Base-by-base conservation (phyloP, 1,140 invertebrate genomes). In the Conopomorpha cramerella region DNA sequence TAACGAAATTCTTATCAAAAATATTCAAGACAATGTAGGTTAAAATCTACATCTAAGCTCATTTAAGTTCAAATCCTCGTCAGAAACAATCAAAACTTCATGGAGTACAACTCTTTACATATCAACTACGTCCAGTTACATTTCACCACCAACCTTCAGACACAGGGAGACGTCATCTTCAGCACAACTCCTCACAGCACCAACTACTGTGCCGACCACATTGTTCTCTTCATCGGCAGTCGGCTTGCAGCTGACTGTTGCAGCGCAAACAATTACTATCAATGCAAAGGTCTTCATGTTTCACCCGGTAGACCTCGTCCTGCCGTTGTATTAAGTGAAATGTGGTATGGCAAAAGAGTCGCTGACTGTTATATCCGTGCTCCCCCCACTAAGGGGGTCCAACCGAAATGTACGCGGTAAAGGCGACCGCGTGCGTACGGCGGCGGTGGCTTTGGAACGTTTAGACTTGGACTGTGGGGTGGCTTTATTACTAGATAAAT, bases 101-200 rank as follows among this genome's bases (percentile, higher is more conserved):
- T n/a, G n/a, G n/a, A n/a, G n/a, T n/a, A n/a, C n/a, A n/a, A n/a
- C n/a, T n/a, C n/a, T n/a, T n/a, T n/a, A n/a, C n/a, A n/a, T n/a
- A n/a, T n/a, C n/a, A n/a, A n/a, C n/a, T n/a, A n/a, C n/a, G n/a
- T n/a, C n/a, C 19, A n/a, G 10, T 6, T 23, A 23, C 19, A 23
- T 23, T 19, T 37, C 43, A 52, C 40, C 41, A 63, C 67, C 71
- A 65, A 74, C 84, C 80, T 92, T 91, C 38, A 91, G 68, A 52
- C 89, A 91, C 55, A 89, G 78, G 17, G 85, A 74, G 41, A 91
- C 65, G 39, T 87, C 85, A 42, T 84, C 77, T 34, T 88, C 84
- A 16, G 82, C 82, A 55, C 88, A 88, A 36, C 82, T 80, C 61
- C 85, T 83, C 37, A 87, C 76, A 38, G 85, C 84, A 44, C 81